Evolutionary conservation across 2,113 vertebrate species (phyloP), one percentile per base, ranked within the genome.

Genomic region (Triplophysa dalaica): DNA sequence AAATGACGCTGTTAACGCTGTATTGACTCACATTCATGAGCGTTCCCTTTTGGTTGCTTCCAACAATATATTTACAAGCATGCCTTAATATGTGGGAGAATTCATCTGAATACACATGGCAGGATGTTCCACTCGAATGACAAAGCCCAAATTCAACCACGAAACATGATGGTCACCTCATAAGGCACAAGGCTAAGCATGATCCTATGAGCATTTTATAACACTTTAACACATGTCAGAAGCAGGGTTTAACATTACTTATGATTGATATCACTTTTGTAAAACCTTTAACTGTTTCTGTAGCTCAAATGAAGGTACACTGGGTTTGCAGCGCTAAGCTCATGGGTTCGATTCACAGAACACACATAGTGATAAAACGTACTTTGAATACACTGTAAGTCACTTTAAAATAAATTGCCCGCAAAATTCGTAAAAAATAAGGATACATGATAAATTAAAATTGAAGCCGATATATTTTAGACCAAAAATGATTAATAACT

Each of bases 101-200:
- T 95, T 92, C 93, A 94, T 98, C 95, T 97, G 94, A 94, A 96
- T 0, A 86, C 96, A 98, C 96, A 98, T 98, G 96, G 94, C 95
- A 96, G 97, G 95, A 97, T 96, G 97, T 98, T 95, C 96, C 95
- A 95, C 91, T 90, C 93, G 96, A 97, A 97, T 97, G 95, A 95
- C 95, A 97, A 93, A 93, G 94, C 94, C 93, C 95, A 95, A 95
- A 95, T 92, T 92, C 90, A 93, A 96, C 95, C 95, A 89, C 95
- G 95, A 93, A 94, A 96, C 94, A 95, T 92, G 93, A 94, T 93
- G 94, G 94, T 92, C 94, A 95, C 93, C 94, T 92, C 89, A 87
- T 75, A 80, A 83, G 91, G 93, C 93, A 94, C 93, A 93, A 88
- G 87, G 87, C 92, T 89, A 92, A 91, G 89, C 92, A 93, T 90